These are phyloP conservation scores for Liopterus haemorrhoidalis DNA, from an alignment of 2,888 invertebrate species.

Conservation along the genomic window DNA sequence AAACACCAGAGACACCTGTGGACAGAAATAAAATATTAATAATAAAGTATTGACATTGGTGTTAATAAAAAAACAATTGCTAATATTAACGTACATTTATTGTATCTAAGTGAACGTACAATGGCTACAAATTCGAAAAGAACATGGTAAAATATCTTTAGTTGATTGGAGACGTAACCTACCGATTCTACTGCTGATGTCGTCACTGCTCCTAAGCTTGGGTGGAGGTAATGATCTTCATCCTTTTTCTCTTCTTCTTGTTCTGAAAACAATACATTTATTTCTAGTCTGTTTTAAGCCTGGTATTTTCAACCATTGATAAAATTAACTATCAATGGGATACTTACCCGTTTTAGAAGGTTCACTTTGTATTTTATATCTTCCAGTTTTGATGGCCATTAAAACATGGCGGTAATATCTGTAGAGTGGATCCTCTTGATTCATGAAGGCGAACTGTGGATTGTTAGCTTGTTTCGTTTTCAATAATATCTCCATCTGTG, in stretches of 20 bases:
- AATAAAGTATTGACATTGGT: background rate
- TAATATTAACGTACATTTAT: constrained; percentile 10
- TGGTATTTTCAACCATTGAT: background rate
- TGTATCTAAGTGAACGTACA: constrained; percentile 11
- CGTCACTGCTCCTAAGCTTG: constrained; percentile 61
- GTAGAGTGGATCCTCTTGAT: constrained; percentile 76
- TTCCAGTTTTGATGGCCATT: constrained; percentile 61
- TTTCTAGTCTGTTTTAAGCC: constrained; percentile 3
- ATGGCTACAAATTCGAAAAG: constrained; percentile 2
- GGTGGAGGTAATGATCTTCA: constrained; percentile 73
- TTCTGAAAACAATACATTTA: constrained; percentile 31
- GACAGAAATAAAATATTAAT: constrained; percentile 5
- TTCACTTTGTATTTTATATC: constrained; percentile 46
- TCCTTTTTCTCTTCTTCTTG: constrained; percentile 51
- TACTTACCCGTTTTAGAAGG: constrained; percentile 14
- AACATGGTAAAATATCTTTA: background rate
- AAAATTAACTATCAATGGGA: background rate
- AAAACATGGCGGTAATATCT: constrained; percentile 81
- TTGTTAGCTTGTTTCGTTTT: constrained; percentile 96
- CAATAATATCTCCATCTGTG: constrained; percentile 97
- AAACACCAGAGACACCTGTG: background rate
- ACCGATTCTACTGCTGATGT: constrained; percentile 59
- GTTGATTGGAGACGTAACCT: constrained; percentile 52
- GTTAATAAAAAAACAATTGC: constrained; percentile 3
- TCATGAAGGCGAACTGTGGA: constrained; percentile 87